Base-by-base conservation (phyloP, 2,113 vertebrate species). In the Urocynchramus pylzowi region DNA sequence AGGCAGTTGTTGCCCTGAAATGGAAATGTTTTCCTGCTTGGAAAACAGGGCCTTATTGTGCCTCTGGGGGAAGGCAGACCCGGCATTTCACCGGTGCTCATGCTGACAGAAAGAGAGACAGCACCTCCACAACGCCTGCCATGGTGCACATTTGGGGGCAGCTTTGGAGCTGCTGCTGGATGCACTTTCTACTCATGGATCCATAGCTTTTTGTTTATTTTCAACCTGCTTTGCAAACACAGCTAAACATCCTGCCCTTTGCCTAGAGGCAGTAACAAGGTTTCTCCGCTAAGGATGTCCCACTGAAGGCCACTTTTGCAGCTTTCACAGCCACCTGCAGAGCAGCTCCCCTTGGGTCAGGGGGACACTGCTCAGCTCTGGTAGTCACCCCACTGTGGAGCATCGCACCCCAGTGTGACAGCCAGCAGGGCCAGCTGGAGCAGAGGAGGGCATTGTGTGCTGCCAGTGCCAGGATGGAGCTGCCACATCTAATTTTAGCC, bases 61-160 rank as follows among this genome's bases (percentile, higher is more conserved):
- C 33, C 54, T 81, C 35, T 17, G 15, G 19, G 35, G 27, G 30
- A 64, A 77, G 33, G 41, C 59, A 87, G 69, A 81, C 30, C 35
- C 0, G 0, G 20, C 2, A 3, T 69, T 82, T 28, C 64, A 37
- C 12, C 1, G 0, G 2, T 41, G 44, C 22, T 73, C 0, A 0
- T 54, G 79, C 54, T 69, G 64, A 27, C 33, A 64, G 54, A 45
- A 27, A 12, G 24, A 71, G 24, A 60, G 22, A 35, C 44, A 78
- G 44, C 21, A 33, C 27, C 31, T 89, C 49, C 10, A 1, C 33
- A 84, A 10, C 0, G 1, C 33, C 44, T 69, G 54, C 24, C 54
- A 35, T 0, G 0, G 19, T 13, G 45, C 5, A 4, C 52, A 16
- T 33, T 35, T 2, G 7, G 50, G 37, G 16, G 59, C 59, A 64